phyloP scores from a whole-genome alignment of 2,797 vertebrate species.

The Lacerta agilis region DNA sequence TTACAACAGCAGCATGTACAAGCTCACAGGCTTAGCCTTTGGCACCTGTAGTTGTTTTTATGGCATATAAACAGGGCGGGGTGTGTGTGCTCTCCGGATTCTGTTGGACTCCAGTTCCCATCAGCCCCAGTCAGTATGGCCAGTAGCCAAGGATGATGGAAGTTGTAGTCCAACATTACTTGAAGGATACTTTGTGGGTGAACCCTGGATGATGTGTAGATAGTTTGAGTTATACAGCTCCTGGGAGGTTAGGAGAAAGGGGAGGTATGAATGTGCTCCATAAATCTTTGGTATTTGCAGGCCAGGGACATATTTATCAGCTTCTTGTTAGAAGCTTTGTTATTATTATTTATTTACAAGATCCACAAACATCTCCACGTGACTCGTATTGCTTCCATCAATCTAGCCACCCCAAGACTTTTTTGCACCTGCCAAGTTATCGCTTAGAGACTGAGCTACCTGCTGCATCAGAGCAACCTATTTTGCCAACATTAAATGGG shows the following conservation, averaged over 20 bases:
- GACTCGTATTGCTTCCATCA: background rate
- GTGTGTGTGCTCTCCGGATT: too few species aligned
- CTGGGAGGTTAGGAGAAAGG: background rate
- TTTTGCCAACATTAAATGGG: background rate
- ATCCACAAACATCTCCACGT: background rate
- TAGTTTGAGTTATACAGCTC: background rate
- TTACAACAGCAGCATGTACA: background rate
- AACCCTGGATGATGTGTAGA: too few species aligned
- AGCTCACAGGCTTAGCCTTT: background rate
- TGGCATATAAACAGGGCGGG: background rate
- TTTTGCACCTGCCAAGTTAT: background rate
- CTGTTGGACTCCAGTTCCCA: too few species aligned
- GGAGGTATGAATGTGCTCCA: background rate
- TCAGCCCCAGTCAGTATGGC: too few species aligned
- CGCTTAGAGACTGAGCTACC: constrained; percentile 3
- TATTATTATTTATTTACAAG: background rate
- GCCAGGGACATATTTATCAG: background rate
- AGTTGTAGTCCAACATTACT: too few species aligned
- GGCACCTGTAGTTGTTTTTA: background rate
- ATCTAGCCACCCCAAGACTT: background rate
- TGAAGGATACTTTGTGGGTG: too few species aligned
- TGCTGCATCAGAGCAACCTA: background rate
- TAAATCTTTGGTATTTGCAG: background rate
- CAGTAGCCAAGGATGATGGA: too few species aligned
- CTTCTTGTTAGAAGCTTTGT: background rate